Base-by-base conservation (phyloP, 2,797 vertebrate genomes). In the Salarias fasciatus region DNA sequence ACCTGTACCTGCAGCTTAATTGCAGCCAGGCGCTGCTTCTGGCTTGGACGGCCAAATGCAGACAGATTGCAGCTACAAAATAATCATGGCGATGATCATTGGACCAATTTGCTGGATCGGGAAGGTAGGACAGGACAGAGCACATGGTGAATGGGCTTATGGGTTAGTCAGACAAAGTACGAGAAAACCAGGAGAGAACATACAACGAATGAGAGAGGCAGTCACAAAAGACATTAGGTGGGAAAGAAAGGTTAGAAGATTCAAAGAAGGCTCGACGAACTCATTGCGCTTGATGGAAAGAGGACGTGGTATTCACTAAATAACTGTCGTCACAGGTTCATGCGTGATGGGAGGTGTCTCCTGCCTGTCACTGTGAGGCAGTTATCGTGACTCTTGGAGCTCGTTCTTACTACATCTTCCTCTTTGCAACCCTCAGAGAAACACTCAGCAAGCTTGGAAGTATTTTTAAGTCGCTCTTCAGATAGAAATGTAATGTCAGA, bases 261-360 rank as follows among this genome's bases (percentile, higher is more conserved):
- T 67, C 9, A 38, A 55, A 18, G 66, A 69, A 41, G 36, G 13
- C 61, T 77, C 75, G 71, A 86, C 87, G 82, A 87, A 84, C 68
- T 86, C 77, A 67, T 81, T 75, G 78, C 62, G 55, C 24, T 77
- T 89, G 89, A 91, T 85, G 83, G 77, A 90, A 91, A 93, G 76
- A 75, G 70, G 73, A 77, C 79, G 79, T 84, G 89, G 79, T 87
- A 80, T 74, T 71, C 72, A 35, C 72, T 83, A 90, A 88, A 86
- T 92, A 91, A 88, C 65, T 82, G 84, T 73, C 68, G 45, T 38
- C 11, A 13, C 75, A 53, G 72, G 63, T 46, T 74, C 63, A 66
- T 30, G 60, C 64, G 79, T 72, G 81, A 90, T 80, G 77, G 72
- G 79, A 82, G 63, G 69, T 65, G 85, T 88, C 88, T 79, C 70